phyloP scores from a whole-genome alignment of 2,888 invertebrate genomes.

The Luperina testacea region DNA sequence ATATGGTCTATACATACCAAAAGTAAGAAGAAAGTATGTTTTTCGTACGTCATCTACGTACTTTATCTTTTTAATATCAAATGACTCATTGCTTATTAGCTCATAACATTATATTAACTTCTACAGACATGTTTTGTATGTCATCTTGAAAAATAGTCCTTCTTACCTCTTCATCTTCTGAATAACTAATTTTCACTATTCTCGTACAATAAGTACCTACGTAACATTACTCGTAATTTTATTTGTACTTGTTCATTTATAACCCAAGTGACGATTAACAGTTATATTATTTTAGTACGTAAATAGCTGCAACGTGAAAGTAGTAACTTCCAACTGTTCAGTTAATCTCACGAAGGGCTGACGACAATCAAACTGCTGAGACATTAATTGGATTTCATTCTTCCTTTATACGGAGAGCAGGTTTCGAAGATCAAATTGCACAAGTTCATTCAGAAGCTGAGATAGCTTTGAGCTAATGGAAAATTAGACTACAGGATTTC shows the following conservation, averaged over 20 bases:
- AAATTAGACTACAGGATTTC: background rate
- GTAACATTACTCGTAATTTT: background rate
- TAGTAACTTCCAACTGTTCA: conserved; percentile 21
- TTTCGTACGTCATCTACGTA: background rate
- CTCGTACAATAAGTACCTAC: background rate
- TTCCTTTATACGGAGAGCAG: conserved; percentile 6
- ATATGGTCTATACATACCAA: background rate
- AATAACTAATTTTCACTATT: background rate
- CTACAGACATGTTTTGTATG: background rate
- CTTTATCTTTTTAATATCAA: background rate
- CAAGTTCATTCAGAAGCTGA: conserved; percentile 29
- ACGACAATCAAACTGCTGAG: conserved; percentile 10
- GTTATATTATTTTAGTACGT: background rate
- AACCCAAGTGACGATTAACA: background rate
- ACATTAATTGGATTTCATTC: conserved; percentile 46
- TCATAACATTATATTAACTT: background rate
- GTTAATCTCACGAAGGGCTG: conserved; percentile 28
- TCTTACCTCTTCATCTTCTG: background rate
- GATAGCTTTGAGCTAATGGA: conserved; percentile 7
- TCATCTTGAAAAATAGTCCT: background rate
- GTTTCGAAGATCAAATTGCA: conserved; percentile 35
- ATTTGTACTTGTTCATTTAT: background rate
- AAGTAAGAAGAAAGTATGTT: background rate
- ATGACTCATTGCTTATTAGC: background rate
- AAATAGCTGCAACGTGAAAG: conserved; percentile 18